Evolutionary conservation across 2,113 vertebrate genomes (phyloP).

Genomic region (Podiceps cristatus): DNA sequence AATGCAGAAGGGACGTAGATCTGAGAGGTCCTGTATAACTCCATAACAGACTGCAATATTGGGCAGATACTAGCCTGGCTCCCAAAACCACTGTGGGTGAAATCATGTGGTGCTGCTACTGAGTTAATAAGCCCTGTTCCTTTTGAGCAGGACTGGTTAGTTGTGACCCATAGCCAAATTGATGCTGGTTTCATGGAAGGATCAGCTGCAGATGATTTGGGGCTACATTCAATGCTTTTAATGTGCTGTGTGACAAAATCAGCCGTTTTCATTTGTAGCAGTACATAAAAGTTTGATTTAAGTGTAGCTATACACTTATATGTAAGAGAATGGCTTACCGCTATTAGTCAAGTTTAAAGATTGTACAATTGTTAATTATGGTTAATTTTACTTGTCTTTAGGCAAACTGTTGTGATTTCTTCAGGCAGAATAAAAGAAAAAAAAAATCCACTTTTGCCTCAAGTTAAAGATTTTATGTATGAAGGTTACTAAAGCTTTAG

Average conservation of each 20-base stretch:
- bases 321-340: not conserved
- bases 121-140: not conserved
- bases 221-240: not conserved
- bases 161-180: not conserved
- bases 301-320: not conserved
- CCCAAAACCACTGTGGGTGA: not conserved
- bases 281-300: not conserved
- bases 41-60: not conserved
- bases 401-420: not conserved
- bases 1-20: not conserved
- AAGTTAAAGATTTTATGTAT: not conserved
- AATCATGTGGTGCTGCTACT: not conserved
- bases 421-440: not conserved
- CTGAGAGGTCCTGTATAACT: not conserved
- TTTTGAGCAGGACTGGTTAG: not conserved
- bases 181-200: not conserved
- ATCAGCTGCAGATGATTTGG: not conserved
- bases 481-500: not conserved
- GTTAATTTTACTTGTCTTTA: not conserved
- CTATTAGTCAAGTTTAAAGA: not conserved
- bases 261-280: not conserved
- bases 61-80: not conserved
- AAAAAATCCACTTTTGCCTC: not conserved
- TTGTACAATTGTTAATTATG: not conserved
- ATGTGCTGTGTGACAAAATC: not conserved